Conservation (phyloP, 2,888 invertebrate genomes). For the Doris montereyensis region DNA sequence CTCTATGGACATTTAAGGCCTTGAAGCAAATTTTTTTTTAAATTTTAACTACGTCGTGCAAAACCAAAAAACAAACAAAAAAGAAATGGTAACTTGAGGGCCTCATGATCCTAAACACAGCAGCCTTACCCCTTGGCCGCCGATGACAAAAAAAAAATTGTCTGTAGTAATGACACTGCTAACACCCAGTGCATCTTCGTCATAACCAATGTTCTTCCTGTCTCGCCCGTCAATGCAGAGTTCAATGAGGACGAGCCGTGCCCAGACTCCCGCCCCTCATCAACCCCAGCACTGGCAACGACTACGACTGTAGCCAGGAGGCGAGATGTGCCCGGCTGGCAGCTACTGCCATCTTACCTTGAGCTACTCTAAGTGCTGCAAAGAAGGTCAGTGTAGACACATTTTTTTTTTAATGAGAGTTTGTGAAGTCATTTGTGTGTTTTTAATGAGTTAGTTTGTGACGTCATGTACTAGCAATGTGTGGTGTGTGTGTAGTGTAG, state of each 20-base stretch:
- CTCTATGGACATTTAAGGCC: too few species aligned
- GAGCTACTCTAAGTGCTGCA: conserved; percentile 86
- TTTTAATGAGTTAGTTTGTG: not conserved
- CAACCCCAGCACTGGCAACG: conserved; percentile 78
- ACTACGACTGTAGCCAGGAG: conserved; percentile 87
- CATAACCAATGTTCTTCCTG: not conserved
- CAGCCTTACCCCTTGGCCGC: too few species aligned
- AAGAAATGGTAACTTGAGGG: too few species aligned
- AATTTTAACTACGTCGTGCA: too few species aligned
- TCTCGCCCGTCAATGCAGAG: conserved; percentile 45
- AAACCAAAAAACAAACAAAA: too few species aligned
- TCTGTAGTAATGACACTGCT: too few species aligned
- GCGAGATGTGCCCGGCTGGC: conserved; percentile 84
- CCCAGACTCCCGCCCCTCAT: conserved; percentile 85
- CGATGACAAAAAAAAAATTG: too few species aligned
- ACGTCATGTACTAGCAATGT: not conserved
- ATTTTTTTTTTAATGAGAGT: not conserved
- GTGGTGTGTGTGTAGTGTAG: not conserved
- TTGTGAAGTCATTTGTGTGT: not conserved
- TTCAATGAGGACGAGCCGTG: conserved; percentile 84
- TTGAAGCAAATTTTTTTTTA: too few species aligned
- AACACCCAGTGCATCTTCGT: not conserved
- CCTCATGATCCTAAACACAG: too few species aligned
- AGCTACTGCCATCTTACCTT: conserved; percentile 87
- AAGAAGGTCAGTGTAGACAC: conserved; percentile 79